Percentiles rank a stretch among this genome's conserved stretches.
Evolutionary conservation across 2,113 vertebrate species (phyloP).

Genomic region (Macrotus californicus): DNA sequence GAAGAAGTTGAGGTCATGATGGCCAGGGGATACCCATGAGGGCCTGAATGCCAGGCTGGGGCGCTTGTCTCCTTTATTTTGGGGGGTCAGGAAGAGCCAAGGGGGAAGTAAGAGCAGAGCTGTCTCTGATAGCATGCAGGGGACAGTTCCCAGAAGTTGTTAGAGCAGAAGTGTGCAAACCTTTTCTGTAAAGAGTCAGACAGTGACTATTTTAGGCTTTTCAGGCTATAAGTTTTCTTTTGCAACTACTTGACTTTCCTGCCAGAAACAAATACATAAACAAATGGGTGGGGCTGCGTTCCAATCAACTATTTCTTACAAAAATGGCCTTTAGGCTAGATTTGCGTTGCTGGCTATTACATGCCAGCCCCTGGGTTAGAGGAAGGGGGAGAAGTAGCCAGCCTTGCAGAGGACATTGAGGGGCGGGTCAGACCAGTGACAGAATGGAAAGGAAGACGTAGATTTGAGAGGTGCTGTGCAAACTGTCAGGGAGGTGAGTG

Average conservation of each 20-base stretch:
- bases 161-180: background rate
- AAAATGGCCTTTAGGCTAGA: background rate
- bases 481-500: background rate
- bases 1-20: background rate
- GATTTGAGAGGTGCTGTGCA: background rate
- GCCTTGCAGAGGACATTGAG: background rate
- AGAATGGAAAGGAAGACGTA: background rate
- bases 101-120: rapidly evolving
- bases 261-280: background rate
- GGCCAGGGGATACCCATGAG: background rate
- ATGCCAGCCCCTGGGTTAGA: background rate
- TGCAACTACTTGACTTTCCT: background rate
- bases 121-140: background rate
- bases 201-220: background rate
- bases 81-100: background rate
- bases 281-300: background rate
- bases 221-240: background rate
- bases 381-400: background rate
- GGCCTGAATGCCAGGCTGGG: background rate
- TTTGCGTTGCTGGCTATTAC: background rate
- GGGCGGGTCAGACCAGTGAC: background rate
- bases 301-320: background rate
- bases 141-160: background rate
- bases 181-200: background rate
- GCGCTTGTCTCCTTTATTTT: background rate